Percentiles rank a stretch among this genome's conserved stretches.
Conservation (phyloP, 1,140 invertebrate species). For the Polypedilum vanderplanki region DNA sequence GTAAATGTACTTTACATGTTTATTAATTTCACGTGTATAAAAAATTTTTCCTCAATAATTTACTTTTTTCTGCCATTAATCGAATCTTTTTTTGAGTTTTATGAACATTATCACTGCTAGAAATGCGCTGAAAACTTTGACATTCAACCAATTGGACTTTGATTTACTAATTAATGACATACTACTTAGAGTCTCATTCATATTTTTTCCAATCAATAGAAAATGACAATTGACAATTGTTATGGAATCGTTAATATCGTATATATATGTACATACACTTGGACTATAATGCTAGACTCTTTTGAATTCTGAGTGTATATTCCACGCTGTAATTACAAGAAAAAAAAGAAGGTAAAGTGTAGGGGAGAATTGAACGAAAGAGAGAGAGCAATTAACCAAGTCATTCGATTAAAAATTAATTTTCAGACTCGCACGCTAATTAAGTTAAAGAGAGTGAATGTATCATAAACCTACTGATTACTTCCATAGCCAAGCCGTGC, state of each 20-base stretch:
- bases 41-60: not conserved
- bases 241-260: not conserved
- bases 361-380: not conserved
- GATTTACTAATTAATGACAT: conserved; percentile 1
- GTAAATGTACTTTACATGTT: not conserved
- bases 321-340: no score
- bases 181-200: not conserved
- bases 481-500: not conserved
- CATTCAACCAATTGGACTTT: not conserved
- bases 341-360: not conserved
- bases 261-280: not conserved
- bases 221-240: conserved; percentile 19
- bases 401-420: conserved; percentile 20
- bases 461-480: not conserved
- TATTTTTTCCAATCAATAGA: not conserved
- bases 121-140: not conserved
- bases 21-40: conserved; percentile 1
- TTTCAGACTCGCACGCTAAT: conserved; percentile 11
- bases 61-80: not conserved
- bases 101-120: not conserved
- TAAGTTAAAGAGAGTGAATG: not conserved
- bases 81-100: not conserved
- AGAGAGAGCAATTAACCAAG: not conserved
- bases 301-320: no score
- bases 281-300: not conserved